Evolutionary conservation across 2,113 vertebrate genomes (phyloP).

Genomic region (Oryzias curvinotus): DNA sequence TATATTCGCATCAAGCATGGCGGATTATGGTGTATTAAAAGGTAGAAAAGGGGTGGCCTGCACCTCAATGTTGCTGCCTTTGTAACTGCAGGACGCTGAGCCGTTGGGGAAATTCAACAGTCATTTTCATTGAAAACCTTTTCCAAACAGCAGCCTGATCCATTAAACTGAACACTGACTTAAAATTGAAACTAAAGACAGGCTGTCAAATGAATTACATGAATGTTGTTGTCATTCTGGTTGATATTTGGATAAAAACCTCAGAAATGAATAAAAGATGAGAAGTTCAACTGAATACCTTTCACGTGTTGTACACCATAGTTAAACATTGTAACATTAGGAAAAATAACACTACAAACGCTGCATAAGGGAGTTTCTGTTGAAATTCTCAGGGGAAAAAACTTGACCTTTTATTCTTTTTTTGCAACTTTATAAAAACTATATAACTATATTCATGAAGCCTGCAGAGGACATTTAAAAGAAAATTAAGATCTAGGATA

Average conservation of each 20-base stretch:
- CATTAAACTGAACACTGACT: slow-evolving; percentile 48
- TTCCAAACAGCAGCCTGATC: slow-evolving; percentile 48
- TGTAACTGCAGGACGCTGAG: slow-evolving; percentile 43
- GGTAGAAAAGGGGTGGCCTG: background rate
- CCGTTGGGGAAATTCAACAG: slow-evolving; percentile 27
- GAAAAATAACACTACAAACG: slow-evolving; percentile 39
- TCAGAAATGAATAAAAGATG: too few relatives aligned
- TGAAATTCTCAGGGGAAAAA: slow-evolving; percentile 51
- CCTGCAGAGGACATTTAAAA: slow-evolving; percentile 29
- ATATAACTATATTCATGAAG: slow-evolving; percentile 31
- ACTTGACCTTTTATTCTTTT: slow-evolving; percentile 48
- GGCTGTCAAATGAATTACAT: too few relatives aligned
- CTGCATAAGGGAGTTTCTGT: slow-evolving; percentile 51
- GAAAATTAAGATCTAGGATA: slow-evolving; percentile 43
- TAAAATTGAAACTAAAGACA: slow-evolving; percentile 8
- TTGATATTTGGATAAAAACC: too few relatives aligned
- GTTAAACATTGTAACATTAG: too few relatives aligned
- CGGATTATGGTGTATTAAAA: too few relatives aligned
- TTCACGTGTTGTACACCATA: too few relatives aligned
- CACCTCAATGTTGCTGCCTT: slow-evolving; percentile 4
- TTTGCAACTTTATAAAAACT: slow-evolving; percentile 32
- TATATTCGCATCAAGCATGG: background rate
- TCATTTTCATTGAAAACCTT: slow-evolving; percentile 72
- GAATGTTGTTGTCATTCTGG: too few relatives aligned
- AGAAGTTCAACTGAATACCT: too few relatives aligned